These are phyloP conservation scores for Chironex yamaguchii DNA, from an alignment of 30 jellyfish, hydroid and myxozoan species.

Conservation along the genomic window DNA sequence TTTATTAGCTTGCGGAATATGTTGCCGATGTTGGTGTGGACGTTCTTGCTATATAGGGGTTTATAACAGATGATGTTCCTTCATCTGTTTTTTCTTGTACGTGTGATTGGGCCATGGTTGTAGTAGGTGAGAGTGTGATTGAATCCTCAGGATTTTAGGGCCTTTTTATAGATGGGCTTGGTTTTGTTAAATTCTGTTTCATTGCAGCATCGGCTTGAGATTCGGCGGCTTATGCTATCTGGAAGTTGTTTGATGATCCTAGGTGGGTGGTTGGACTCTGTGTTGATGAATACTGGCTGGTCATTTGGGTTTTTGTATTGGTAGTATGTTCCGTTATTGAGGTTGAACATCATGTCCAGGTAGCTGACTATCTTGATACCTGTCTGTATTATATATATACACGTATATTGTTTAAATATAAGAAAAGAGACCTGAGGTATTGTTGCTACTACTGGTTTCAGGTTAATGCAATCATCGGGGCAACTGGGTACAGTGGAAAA, in stretches of 20 bases:
- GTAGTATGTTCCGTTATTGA: background rate
- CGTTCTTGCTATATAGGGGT: constrained; percentile 72
- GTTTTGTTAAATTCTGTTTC: constrained; percentile 64
- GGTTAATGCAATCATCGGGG: too few relatives aligned
- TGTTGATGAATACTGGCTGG: constrained; percentile 69
- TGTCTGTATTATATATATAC: too few relatives aligned
- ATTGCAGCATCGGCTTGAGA: constrained; percentile 67
- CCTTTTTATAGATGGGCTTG: constrained; percentile 58
- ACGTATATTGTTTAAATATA: too few relatives aligned
- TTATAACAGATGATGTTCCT: constrained; percentile 62
- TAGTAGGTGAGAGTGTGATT: constrained; percentile 18
- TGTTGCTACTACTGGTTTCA: too few relatives aligned
- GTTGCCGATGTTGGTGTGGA: constrained; percentile 72
- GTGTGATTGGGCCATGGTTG: constrained; percentile 20
- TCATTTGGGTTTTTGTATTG: constrained; percentile 79
- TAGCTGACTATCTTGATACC: constrained; percentile 53
- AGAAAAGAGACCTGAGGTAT: too few relatives aligned
- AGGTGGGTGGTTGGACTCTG: constrained; percentile 77
- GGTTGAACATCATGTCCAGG: constrained; percentile 66
- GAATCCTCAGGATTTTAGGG: constrained; percentile 56
- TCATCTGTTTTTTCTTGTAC: constrained; percentile 11
- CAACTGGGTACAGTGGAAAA: too few relatives aligned
- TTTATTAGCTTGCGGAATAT: constrained; percentile 33
- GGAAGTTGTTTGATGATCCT: constrained; percentile 38
- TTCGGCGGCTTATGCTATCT: constrained; percentile 33